Evolutionary conservation across 2,888 invertebrate genomes (phyloP), one percentile per base, ranked within the genome.

Genomic region (Caenorhabditis sp.): DNA sequence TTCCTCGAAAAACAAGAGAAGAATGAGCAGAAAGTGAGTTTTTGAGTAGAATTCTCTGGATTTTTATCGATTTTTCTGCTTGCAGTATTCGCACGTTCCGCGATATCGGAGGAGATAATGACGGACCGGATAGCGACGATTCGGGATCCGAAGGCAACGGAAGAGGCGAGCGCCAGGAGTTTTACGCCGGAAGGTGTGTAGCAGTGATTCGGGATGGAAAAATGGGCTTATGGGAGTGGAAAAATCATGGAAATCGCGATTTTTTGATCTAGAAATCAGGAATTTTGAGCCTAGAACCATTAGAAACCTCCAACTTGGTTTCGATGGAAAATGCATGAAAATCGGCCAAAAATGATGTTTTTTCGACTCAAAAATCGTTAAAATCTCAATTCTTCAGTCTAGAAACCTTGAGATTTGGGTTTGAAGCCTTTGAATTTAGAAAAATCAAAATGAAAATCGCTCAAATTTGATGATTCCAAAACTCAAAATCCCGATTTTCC

Each of bases 141-240:
- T 76, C 64, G 41, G 82, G 73, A n/a, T 56, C 70, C 69, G 79
- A 79, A 14, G 61, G n/a, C 2, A 12, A 2, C 10, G 84, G 74
- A 38, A 69, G 77, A 10, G 79, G 72, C 22, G 81, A 64, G 22
- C 79, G 75, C 5, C 90, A 91, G 61, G 87, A 85, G 44, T 91
- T 89, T 80, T 91, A 86, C 70, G 91, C 90, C 19, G 91, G 91
- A 88, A 89, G 87, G 84, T 68, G n/a, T 4, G 16, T 7, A 47
- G 14, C 54, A 61, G 47, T 8, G 5, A 19, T 5, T 49, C n/a
- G 35, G 31, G 49, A 19, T 1, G 49, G 5, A 26, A 54, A 61
- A 73, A 31, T 61, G n/a, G 41, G 16, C 5, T 35, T 19, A 8
- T 19, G 10, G 7, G 10, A 4, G 5, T 14, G 19, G 6, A 12